Percentiles rank a stretch among this genome's conserved stretches.
Evolutionary conservation across 2,888 invertebrate species (phyloP).

Genomic region (Stenotaenia linearis): DNA sequence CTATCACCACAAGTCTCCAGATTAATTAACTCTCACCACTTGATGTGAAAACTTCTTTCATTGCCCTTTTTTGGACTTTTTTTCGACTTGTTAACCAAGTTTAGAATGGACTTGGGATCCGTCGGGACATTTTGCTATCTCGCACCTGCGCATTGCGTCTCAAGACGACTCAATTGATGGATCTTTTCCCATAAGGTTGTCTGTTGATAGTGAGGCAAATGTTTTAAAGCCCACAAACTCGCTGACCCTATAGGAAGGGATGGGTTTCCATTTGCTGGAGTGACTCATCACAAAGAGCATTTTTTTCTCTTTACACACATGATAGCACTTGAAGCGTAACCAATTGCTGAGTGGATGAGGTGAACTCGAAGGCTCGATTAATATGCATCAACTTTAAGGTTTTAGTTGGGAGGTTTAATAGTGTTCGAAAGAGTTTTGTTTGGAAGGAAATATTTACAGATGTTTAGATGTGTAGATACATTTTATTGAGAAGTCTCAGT

Average conservation of each 20-base stretch:
- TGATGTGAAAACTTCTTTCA: not conserved
- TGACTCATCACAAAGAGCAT: slow-evolving; percentile 21
- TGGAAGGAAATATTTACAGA: too few relatives aligned
- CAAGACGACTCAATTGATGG: slow-evolving; percentile 20
- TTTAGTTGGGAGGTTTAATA: too few relatives aligned
- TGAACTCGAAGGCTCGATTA: not conserved
- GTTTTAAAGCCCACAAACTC: not conserved
- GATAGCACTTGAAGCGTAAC: slow-evolving; percentile 24
- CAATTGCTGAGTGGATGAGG: slow-evolving; percentile 10
- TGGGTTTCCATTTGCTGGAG: not conserved
- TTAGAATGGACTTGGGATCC: not conserved
- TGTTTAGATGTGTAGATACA: too few relatives aligned
- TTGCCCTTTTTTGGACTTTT: not conserved
- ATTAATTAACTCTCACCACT: slow-evolving; percentile 6
- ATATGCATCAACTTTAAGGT: not conserved
- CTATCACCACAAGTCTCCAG: not conserved
- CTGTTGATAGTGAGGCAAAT: not conserved
- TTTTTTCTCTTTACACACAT: slow-evolving; percentile 3
- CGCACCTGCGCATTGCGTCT: not conserved
- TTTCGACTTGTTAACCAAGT: not conserved
- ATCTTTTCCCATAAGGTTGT: not conserved
- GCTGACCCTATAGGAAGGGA: not conserved
- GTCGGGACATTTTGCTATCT: not conserved
- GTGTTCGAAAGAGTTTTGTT: too few relatives aligned
- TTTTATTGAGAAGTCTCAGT: too few relatives aligned